Percentiles rank a stretch among this genome's conserved stretches.
phyloP scores from a whole-genome alignment of 2,888 invertebrate species.

The Pteria penguin region DNA sequence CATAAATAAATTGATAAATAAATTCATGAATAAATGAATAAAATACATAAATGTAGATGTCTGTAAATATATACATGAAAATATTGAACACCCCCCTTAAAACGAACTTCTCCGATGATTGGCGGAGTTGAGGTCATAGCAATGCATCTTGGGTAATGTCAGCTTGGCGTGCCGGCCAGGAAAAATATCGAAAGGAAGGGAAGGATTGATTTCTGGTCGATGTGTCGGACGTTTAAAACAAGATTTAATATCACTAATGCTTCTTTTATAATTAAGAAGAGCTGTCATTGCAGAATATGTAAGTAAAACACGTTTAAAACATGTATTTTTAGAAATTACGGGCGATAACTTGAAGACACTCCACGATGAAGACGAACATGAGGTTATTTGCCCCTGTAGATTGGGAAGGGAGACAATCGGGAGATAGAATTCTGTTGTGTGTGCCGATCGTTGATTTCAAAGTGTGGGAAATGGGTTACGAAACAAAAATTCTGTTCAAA shows the following conservation, averaged over 20 bases:
- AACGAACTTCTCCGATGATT: not conserved
- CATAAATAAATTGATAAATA: not conserved
- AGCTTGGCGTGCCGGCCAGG: slow-evolving; percentile 53
- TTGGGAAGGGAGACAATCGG: slow-evolving; percentile 61
- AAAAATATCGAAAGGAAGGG: slow-evolving; percentile 32
- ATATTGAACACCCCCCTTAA: not conserved
- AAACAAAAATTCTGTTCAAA: too few species aligned
- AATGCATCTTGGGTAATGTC: slow-evolving; percentile 56
- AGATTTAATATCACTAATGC: not conserved
- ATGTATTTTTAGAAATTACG: slow-evolving; percentile 21
- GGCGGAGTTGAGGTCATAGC: not conserved
- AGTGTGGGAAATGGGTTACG: too few species aligned
- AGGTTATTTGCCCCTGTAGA: slow-evolving; percentile 58
- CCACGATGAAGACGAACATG: slow-evolving; percentile 28
- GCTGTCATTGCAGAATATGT: not conserved
- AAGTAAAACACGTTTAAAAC: not conserved
- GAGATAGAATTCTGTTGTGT: too few species aligned
- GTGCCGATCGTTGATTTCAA: too few species aligned
- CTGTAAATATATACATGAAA: not conserved
- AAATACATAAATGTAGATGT: not conserved
- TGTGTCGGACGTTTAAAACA: not conserved
- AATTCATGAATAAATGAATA: not conserved
- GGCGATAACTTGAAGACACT: slow-evolving; percentile 40
- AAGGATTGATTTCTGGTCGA: not conserved
- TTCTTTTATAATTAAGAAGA: not conserved